Conservation (phyloP, 2,797 vertebrate genomes). For the Spinibarbus caldwelli region DNA sequence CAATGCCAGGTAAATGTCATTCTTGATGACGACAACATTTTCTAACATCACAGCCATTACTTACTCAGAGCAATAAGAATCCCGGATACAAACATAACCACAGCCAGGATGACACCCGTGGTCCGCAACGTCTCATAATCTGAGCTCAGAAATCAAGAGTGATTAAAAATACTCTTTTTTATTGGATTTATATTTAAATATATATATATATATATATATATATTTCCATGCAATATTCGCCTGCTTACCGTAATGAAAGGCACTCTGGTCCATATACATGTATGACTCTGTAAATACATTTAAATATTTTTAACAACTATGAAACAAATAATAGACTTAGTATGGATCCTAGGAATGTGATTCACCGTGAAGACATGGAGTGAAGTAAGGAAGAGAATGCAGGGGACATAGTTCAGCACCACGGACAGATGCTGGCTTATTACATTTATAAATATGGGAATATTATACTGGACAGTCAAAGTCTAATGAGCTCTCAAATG, state of each 20-base stretch:
- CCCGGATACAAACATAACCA: constrained; percentile 80
- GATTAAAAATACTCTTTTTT: not conserved
- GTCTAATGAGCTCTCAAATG: not conserved
- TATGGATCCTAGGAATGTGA: not conserved
- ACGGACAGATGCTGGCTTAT: constrained; percentile 47
- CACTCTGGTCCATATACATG: constrained; percentile 72
- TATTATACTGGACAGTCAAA: not conserved
- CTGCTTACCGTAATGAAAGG: constrained; percentile 80
- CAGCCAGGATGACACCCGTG: constrained; percentile 78
- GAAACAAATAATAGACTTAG: not conserved
- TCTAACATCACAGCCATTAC: constrained; percentile 57
- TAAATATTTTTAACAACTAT: constrained; percentile 7
- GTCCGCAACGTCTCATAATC: constrained; percentile 83
- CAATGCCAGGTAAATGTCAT: not conserved
- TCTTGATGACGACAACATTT: not conserved
- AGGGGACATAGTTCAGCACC: constrained; percentile 37
- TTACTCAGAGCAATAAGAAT: constrained; percentile 85
- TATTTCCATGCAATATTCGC: not conserved
- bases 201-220: too few relatives aligned
- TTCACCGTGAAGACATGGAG: not conserved
- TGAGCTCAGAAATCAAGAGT: constrained; percentile 57
- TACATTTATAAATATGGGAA: not conserved
- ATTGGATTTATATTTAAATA: constrained; percentile 18
- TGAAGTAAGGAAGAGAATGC: constrained; percentile 5
- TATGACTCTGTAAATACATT: constrained; percentile 67